Conservation (phyloP, 2,797 vertebrate species). For the Schizopygopsis pylzovi region DNA sequence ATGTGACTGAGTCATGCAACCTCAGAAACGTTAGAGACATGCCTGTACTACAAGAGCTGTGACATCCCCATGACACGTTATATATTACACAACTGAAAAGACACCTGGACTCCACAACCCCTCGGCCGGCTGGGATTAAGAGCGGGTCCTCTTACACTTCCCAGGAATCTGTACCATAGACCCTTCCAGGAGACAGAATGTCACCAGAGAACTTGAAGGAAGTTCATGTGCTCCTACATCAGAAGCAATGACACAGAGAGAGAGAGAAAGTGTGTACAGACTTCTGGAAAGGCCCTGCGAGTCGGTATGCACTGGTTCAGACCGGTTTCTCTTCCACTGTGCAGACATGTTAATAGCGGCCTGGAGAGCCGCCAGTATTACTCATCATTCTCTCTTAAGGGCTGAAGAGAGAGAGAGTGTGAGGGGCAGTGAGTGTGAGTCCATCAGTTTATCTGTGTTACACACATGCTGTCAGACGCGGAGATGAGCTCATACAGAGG, state of each 20-base stretch:
- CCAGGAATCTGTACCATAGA: conserved; percentile 66
- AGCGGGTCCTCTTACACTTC: conserved; percentile 63
- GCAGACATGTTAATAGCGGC: conserved; percentile 67
- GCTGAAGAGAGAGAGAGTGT: conserved; percentile 39
- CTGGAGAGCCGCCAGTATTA: conserved; percentile 61
- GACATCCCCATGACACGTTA: conserved; percentile 40
- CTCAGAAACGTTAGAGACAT: conserved; percentile 3
- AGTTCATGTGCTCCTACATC: conserved; percentile 62
- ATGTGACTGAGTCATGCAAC: conserved; percentile 32
- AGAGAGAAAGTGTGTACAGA: conserved; percentile 60
- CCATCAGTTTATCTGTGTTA: conserved; percentile 22
- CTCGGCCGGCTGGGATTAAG: conserved; percentile 28
- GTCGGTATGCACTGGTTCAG: conserved; percentile 77
- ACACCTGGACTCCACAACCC: conserved; percentile 52
- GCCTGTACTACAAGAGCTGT: conserved; percentile 49
- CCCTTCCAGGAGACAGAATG: conserved; percentile 69
- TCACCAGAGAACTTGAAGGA: conserved; percentile 64
- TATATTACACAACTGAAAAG: conserved; percentile 63
- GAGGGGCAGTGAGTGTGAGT: conserved; percentile 47
- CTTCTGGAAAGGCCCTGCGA: conserved; percentile 63
- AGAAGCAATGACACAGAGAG: conserved; percentile 63
- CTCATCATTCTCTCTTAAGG: conserved; percentile 61
- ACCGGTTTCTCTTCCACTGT: conserved; percentile 74
- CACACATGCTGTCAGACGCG: not conserved
- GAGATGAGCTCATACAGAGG: not conserved